These are phyloP conservation scores for Saxidomus purpurata DNA, from an alignment of 1,140 invertebrate species.

Conservation along the genomic window DNA sequence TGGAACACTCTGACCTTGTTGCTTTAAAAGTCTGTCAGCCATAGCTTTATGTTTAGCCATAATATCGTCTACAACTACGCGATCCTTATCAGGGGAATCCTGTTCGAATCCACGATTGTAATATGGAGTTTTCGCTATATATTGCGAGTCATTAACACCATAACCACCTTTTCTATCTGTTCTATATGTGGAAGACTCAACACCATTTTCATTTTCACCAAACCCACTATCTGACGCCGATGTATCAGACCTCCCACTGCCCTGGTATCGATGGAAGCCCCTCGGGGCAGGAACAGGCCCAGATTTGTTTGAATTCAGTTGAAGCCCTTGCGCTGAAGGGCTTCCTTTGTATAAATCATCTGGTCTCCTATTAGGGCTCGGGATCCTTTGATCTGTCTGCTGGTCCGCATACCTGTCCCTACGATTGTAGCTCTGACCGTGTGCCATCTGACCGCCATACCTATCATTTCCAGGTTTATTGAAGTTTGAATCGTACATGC, in stretches of 20 bases:
- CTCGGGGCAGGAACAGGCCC: constrained; percentile 51
- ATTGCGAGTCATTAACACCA: not conserved
- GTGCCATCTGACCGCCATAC: not conserved
- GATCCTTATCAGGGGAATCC: constrained; percentile 41
- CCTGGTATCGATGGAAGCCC: constrained; percentile 56
- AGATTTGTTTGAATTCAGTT: not conserved
- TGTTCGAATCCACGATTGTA: constrained; percentile 63
- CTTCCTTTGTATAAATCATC: not conserved
- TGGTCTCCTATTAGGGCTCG: not conserved
- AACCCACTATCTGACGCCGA: constrained; percentile 64
- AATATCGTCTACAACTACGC: constrained; percentile 10
- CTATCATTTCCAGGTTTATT: constrained; percentile 15
- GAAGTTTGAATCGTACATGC: constrained; percentile 42
- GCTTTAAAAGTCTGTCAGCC: constrained; percentile 34
- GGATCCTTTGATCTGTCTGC: not conserved
- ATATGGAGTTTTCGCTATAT: constrained; percentile 47
- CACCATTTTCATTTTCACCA: constrained; percentile 53
- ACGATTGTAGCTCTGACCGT: not conserved
- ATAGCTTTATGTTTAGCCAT: constrained; percentile 62
- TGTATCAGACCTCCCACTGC: constrained; percentile 59
- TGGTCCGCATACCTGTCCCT: constrained; percentile 52
- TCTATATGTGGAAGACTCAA: constrained; percentile 47
- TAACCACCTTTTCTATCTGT: constrained; percentile 12
- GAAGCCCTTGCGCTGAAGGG: not conserved
- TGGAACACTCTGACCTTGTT: constrained; percentile 41